Percentiles rank a stretch among this genome's conserved stretches.
Evolutionary conservation across 1,140 invertebrate species (phyloP).

Genomic region (Zaprionus vittiger): DNA sequence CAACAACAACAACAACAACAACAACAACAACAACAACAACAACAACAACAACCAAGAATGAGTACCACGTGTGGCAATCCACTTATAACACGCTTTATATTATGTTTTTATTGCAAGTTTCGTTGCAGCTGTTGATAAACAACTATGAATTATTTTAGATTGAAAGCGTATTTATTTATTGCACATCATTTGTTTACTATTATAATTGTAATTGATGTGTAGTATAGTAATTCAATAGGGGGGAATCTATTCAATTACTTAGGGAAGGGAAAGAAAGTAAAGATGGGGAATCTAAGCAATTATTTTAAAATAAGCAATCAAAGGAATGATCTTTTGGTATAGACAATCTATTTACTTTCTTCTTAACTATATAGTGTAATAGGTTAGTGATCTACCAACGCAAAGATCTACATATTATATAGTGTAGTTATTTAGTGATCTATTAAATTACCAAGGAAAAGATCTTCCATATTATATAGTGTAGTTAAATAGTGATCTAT

Average conservation of each 20-base stretch:
- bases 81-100: constrained; percentile 34
- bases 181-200: background rate
- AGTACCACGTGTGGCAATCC: constrained; percentile 36
- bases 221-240: background rate
- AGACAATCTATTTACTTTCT: too few species aligned
- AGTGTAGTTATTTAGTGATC: too few species aligned
- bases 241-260: background rate
- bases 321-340: too few species aligned
- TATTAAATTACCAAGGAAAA: too few species aligned
- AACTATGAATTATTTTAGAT: constrained; percentile 25
- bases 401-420: too few species aligned
- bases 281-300: too few species aligned
- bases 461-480: too few species aligned
- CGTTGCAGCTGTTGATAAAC: constrained; percentile 29
- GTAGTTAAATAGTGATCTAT: too few species aligned
- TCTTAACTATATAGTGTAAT: too few species aligned
- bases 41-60: constrained; percentile 14
- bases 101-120: constrained; percentile 41
- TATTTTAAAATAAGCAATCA: too few species aligned
- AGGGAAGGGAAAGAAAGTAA: too few species aligned
- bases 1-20: constrained; percentile 14
- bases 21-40: constrained; percentile 25
- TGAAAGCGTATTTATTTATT: constrained; percentile 17
- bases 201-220: constrained; percentile 9
- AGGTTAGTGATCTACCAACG: too few species aligned